Evolutionary conservation across 1,140 invertebrate species (phyloP).

Genomic region (Zaprionus kolodkinae): DNA sequence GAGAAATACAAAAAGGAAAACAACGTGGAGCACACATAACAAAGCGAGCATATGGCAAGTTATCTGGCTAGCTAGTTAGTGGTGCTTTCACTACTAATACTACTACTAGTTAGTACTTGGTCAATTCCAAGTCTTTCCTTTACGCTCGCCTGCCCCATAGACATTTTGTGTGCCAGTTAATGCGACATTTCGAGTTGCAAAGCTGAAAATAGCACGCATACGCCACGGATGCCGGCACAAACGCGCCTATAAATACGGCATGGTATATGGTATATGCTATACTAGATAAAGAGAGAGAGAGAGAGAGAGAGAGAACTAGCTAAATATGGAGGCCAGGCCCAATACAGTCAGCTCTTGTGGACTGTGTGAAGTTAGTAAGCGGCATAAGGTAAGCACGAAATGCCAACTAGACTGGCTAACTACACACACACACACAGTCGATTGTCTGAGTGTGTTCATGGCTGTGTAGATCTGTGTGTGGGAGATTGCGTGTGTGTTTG

Average conservation of each 20-base stretch:
- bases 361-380: slow-evolving; percentile 72
- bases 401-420: slow-evolving; percentile 78
- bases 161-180: slow-evolving; percentile 62
- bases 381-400: slow-evolving; percentile 81
- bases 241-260: slow-evolving; percentile 37
- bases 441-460: neutral
- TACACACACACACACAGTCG: slow-evolving; percentile 27
- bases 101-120: neutral
- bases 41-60: slow-evolving; percentile 25
- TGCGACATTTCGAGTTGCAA: slow-evolving; percentile 59
- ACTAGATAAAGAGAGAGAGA: too few relatives aligned
- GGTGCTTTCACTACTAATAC: slow-evolving; percentile 9
- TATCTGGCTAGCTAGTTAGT: slow-evolving; percentile 11
- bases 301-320: slow-evolving; percentile 9
- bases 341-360: slow-evolving; percentile 12
- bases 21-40: slow-evolving; percentile 20
- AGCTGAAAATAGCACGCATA: slow-evolving; percentile 81
- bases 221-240: slow-evolving; percentile 67
- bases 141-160: slow-evolving; percentile 24
- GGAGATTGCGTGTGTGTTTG: slow-evolving; percentile 28
- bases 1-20: slow-evolving; percentile 3
- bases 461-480: slow-evolving; percentile 20
- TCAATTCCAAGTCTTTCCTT: slow-evolving; percentile 38
- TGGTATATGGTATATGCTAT: slow-evolving; percentile 9
- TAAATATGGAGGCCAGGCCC: slow-evolving; percentile 49